Conservation (phyloP, 1,140 invertebrate species). For the Aphaenogaster floridana region DNA sequence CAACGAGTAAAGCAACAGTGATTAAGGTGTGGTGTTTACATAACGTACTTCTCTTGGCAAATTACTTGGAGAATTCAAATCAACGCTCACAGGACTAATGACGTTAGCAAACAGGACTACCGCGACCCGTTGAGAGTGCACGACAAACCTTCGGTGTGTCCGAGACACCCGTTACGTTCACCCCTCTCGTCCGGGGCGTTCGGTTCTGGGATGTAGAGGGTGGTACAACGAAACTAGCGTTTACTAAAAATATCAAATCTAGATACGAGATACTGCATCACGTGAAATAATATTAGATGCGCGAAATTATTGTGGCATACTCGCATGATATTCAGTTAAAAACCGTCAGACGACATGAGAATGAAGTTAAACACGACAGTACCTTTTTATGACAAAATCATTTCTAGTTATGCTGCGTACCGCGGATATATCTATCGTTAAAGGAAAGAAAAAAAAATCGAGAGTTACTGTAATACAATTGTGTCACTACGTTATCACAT, state of each 20-base stretch:
- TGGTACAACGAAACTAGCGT: neutral
- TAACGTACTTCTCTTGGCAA: conserved; percentile 73
- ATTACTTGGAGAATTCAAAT: conserved; percentile 68
- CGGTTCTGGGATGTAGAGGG: neutral
- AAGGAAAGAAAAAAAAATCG: neutral
- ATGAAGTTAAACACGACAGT: neutral
- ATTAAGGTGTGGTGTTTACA: conserved; percentile 74
- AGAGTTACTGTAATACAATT: neutral
- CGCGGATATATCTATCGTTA: neutral
- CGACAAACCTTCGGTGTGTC: conserved; percentile 21
- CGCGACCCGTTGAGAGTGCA: neutral
- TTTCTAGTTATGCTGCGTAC: neutral
- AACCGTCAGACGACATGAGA: neutral
- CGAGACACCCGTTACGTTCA: conserved; percentile 47
- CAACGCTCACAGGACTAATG: conserved; percentile 64
- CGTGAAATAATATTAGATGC: too few species aligned
- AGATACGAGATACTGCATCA: conserved; percentile 2
- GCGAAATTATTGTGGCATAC: neutral
- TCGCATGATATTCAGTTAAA: neutral
- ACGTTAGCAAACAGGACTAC: conserved; percentile 53
- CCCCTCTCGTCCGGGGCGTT: neutral
- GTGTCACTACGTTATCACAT: neutral
- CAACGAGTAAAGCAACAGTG: conserved; percentile 80
- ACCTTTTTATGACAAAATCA: neutral
- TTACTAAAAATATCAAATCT: neutral